Base-by-base conservation (phyloP, 2,113 vertebrate genomes). In the Columba livia region DNA sequence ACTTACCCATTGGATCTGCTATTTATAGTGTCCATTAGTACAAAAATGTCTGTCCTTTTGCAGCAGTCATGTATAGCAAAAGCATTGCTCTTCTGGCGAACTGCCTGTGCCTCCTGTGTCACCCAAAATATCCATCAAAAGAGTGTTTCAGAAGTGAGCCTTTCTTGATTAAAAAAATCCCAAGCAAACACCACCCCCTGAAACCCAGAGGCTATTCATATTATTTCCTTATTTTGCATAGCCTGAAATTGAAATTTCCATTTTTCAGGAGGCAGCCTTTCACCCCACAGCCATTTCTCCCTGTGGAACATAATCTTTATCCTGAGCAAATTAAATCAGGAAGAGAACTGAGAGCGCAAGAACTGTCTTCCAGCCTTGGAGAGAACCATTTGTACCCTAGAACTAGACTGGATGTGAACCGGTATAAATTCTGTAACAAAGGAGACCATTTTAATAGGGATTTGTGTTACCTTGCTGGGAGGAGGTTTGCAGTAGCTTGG, bases 101-200 rank as follows among this genome's bases (percentile, higher is more conserved):
- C 77, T 95, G 85, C 80, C 87, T 38, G 12, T 69, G 66, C 29
- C 93, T 95, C 48, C 74, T 6, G 6, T 97, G 96, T 97, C 96
- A 87, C 93, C 94, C 96, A 82, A 96, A 97, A 97, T 96, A 96
- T 93, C 94, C 93, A 93, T 97, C 93, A 96, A 72, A 88, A 64
- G 51, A 81, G 78, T 66, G 73, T 81, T 47, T 90, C 75, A 88
- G 72, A 94, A 96, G 50, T 93, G 88, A 86, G 71, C 71, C 72
- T 71, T 80, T 82, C 67, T 88, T 75, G 32, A 79, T 94, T 70
- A 44, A 88, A 92, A 95, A 94, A 48, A 29, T 8, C 11, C 47
- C 70, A 84, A 29, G 56, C n/a, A 67, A 83, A 69, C 58, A 1
- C 24, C 14, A 44, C 4, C 19, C 23, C 29, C 29, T 12, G 34